These are phyloP conservation scores for Chloropsis hardwickii DNA, from an alignment of 2,113 vertebrate genomes.

Conservation along the genomic window DNA sequence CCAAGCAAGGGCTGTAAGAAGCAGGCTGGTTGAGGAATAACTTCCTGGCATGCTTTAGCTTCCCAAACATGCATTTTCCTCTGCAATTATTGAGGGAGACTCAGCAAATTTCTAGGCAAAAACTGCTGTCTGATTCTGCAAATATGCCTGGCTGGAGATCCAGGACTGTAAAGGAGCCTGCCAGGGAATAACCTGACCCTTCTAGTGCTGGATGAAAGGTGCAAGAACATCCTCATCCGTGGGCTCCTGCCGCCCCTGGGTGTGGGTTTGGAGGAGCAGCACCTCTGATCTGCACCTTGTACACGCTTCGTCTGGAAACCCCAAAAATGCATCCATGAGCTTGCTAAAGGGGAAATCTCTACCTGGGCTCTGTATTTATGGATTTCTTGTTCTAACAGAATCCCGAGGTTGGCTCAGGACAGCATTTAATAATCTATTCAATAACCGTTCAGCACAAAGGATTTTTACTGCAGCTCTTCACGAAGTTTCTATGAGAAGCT, in stretches of 20 bases:
- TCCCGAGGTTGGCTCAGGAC: background rate
- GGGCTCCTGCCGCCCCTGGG: background rate
- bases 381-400: background rate
- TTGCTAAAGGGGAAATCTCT: background rate
- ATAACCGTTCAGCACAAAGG: background rate
- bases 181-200: background rate
- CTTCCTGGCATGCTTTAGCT: background rate
- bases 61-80: background rate
- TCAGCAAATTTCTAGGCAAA: background rate
- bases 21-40: background rate
- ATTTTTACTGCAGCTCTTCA: background rate
- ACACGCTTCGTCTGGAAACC: background rate
- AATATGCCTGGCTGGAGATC: background rate
- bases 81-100: accelerated
- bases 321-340: accelerated
- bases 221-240: accelerated
- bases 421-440: background rate
- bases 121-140: background rate
- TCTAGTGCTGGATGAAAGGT: background rate
- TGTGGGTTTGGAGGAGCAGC: background rate
- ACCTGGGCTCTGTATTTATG: accelerated
- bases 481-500: accelerated
- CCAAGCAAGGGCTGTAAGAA: background rate
- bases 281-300: background rate
- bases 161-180: background rate